A percentile compares a stretch with the other conserved stretches of the same genome.
Evolutionary conservation across 2,888 invertebrate genomes (phyloP).

Genomic region (Allygus modestus): DNA sequence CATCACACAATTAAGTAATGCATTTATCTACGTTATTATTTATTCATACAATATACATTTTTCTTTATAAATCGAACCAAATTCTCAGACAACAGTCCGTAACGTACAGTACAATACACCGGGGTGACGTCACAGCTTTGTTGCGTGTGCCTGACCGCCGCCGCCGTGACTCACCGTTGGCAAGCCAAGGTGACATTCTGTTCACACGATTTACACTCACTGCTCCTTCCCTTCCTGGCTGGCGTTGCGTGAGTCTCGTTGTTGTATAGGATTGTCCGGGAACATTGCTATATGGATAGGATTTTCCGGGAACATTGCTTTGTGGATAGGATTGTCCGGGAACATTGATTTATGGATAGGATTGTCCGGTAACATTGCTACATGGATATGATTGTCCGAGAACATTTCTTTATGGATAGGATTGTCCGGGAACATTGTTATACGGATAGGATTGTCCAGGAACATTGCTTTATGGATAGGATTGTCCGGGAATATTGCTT

Average conservation of each 20-base stretch:
- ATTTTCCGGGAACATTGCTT: neutral
- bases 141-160: neutral
- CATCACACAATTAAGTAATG: too few relatives aligned
- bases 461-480: neutral
- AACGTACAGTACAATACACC: too few relatives aligned
- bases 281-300: neutral
- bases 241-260: neutral
- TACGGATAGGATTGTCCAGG: too few relatives aligned
- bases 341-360: too few relatives aligned
- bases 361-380: too few relatives aligned
- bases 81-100: too few relatives aligned
- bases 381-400: too few relatives aligned
- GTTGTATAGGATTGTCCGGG: neutral
- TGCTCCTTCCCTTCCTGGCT: neutral
- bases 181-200: conserved; percentile 31
- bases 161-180: neutral
- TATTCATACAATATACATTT: too few relatives aligned
- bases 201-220: neutral
- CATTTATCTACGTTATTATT: too few relatives aligned
- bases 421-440: too few relatives aligned
- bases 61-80: too few relatives aligned
- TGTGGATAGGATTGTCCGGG: neutral
- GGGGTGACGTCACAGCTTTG: neutral
- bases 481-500: neutral
- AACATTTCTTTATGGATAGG: too few relatives aligned